Evolutionary conservation across 2,113 vertebrate species (phyloP).

Genomic region (Dolichotis patagonum): DNA sequence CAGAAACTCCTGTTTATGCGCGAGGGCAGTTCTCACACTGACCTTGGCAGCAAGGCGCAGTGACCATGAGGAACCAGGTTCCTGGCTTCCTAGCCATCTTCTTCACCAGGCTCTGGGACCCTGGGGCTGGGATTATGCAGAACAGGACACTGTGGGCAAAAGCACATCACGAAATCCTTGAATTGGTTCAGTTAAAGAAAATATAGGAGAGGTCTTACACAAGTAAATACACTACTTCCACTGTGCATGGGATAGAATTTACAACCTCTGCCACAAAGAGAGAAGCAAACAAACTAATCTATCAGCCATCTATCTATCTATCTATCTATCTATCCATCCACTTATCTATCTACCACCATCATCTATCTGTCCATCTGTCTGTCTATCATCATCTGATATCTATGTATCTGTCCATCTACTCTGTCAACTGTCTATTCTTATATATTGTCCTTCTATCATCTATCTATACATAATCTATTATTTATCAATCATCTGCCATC

Average conservation of each 20-base stretch:
- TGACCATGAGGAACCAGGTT: too few relatives aligned
- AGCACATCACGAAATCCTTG: neutral
- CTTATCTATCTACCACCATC: neutral
- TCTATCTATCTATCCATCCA: neutral
- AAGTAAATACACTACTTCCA: neutral
- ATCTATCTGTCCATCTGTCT: too few relatives aligned
- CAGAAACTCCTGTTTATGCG: neutral
- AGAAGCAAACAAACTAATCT: too few relatives aligned
- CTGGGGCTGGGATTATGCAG: neutral
- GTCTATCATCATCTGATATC: neutral
- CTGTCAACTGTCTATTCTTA: neutral
- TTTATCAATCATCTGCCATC: neutral
- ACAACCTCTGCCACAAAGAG: accelerated
- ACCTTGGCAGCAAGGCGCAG: too few relatives aligned
- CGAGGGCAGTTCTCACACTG: too few relatives aligned
- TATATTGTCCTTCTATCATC: neutral
- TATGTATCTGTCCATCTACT: neutral
- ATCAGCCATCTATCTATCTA: neutral
- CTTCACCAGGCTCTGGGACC: neutral
- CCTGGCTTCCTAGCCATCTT: too few relatives aligned
- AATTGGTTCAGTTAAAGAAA: neutral
- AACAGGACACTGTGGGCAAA: neutral
- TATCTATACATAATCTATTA: neutral
- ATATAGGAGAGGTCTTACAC: accelerated
- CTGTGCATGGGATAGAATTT: neutral